Evolutionary conservation across 2,888 invertebrate genomes (phyloP).

Genomic region (Mythimna ferrago): DNA sequence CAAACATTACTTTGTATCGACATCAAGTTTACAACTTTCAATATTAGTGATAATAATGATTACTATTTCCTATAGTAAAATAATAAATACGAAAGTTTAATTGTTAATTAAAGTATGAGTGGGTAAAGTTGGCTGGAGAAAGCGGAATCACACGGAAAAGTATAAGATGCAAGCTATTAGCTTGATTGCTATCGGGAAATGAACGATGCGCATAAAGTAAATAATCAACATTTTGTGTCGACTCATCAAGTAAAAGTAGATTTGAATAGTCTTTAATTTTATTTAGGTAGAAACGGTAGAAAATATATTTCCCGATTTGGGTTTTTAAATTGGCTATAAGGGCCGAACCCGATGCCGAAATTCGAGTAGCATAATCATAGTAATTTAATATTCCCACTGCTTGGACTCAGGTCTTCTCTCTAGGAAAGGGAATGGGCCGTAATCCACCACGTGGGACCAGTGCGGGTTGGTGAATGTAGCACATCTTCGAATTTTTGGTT

Average conservation of each 20-base stretch:
- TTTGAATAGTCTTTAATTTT: constrained; percentile 14
- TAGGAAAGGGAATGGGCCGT: too few relatives aligned
- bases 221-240: constrained; percentile 28
- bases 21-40: constrained; percentile 24
- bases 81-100: constrained; percentile 45
- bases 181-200: constrained; percentile 23
- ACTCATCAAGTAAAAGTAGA: constrained; percentile 38
- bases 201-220: constrained; percentile 18
- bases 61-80: constrained; percentile 27
- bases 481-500: too few relatives aligned
- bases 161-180: constrained; percentile 30
- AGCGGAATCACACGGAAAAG: constrained; percentile 33
- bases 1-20: constrained; percentile 18
- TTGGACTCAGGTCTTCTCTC: too few relatives aligned
- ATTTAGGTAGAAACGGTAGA: not conserved
- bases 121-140: constrained; percentile 33
- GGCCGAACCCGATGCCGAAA: too few relatives aligned
- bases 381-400: too few relatives aligned
- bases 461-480: too few relatives aligned
- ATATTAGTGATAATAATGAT: constrained; percentile 22
- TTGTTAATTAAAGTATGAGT: constrained; percentile 34
- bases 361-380: too few relatives aligned
- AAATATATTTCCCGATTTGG: constrained; percentile 10
- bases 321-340: not conserved
- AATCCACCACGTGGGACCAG: too few relatives aligned